Evolutionary conservation across 2,888 invertebrate species (phyloP).

Genomic region (Pterostichus madidus): DNA sequence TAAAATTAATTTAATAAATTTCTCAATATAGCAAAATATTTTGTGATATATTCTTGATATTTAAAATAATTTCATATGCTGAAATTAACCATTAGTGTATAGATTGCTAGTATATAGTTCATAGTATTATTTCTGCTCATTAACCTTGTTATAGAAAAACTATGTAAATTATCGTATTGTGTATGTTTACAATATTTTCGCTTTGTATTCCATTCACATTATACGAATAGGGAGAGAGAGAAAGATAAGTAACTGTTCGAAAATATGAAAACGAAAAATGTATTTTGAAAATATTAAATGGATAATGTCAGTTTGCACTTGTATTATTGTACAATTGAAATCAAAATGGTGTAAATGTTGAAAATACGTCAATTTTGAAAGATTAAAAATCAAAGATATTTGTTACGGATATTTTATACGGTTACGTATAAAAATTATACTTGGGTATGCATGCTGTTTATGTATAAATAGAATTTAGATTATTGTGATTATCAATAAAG

Average conservation of each 20-base stretch:
- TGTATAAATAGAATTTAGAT: constrained; percentile 65
- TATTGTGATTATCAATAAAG: constrained; percentile 67
- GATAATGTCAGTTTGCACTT: constrained; percentile 47
- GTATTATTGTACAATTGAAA: constrained; percentile 60
- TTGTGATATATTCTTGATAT: constrained; percentile 65
- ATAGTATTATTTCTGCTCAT: constrained; percentile 63
- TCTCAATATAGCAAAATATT: constrained; percentile 61
- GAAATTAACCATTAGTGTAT: constrained; percentile 42
- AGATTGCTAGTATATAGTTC: constrained; percentile 24
- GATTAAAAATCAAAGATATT: constrained; percentile 64
- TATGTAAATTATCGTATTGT: constrained; percentile 6
- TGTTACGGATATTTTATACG: constrained; percentile 64
- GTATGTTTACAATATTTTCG: constrained; percentile 34
- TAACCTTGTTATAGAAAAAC: constrained; percentile 24
- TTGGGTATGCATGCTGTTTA: constrained; percentile 67
- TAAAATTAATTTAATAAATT: constrained; percentile 13
- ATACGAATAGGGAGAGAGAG: constrained; percentile 55
- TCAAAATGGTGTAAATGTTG: constrained; percentile 58
- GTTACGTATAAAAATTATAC: constrained; percentile 60
- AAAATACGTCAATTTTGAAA: constrained; percentile 57
- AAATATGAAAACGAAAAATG: constrained; percentile 51
- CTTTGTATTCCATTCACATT: constrained; percentile 20
- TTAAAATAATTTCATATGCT: constrained; percentile 51
- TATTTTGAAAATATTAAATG: constrained; percentile 54
- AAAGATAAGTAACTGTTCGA: constrained; percentile 54